Evolutionary conservation across 2,113 vertebrate genomes (phyloP).

Genomic region (Phrynosoma blainvillii): DNA sequence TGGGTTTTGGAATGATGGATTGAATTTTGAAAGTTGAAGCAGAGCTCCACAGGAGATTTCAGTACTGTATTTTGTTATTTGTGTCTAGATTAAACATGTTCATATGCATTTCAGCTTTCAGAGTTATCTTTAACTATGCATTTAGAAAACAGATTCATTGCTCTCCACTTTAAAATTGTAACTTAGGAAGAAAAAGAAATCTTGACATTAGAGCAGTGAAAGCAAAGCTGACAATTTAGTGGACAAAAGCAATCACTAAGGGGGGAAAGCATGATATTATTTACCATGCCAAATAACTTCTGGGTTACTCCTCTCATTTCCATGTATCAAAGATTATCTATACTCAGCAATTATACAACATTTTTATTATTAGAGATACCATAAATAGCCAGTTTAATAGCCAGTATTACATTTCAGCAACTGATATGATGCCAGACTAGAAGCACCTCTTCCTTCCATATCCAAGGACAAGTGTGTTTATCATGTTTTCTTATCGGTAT

Average conservation of each 20-base stretch:
- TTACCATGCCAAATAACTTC: not conserved
- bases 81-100: conserved; percentile 67
- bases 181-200: conserved; percentile 9
- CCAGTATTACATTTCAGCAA: not conserved
- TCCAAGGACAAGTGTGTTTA: not conserved
- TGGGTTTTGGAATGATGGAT: conserved; percentile 71
- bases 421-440: not conserved
- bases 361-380: not conserved
- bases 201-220: not conserved
- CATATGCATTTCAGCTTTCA: conserved; percentile 40
- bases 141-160: not conserved
- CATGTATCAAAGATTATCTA: not conserved
- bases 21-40: conserved; percentile 71
- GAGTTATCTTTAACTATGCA: conserved; percentile 32
- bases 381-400: not conserved
- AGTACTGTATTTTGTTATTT: conserved; percentile 66
- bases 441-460: not conserved
- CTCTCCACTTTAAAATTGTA: conserved; percentile 2
- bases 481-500: not conserved
- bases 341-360: not conserved
- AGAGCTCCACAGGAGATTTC: conserved; percentile 70
- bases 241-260: not conserved
- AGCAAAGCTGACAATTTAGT: not conserved
- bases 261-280: not conserved
- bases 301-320: not conserved